Conservation (phyloP, 1,140 invertebrate genomes). For the Lysiphlebus fabarum region DNA sequence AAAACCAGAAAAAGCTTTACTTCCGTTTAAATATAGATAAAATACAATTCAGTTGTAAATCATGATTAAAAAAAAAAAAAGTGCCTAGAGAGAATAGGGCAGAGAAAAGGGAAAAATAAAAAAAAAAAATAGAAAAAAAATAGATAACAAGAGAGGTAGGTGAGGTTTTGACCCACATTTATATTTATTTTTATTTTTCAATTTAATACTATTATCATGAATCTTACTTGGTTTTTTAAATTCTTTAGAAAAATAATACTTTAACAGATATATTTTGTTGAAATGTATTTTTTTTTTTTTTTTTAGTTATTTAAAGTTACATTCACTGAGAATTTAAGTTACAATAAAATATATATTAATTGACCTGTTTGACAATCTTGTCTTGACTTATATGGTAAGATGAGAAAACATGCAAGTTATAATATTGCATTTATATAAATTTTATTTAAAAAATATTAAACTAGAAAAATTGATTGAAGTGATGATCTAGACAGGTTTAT, state of each 20-base stretch:
- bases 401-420: conserved; percentile 2
- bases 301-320: neutral
- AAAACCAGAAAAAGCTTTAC: conserved; percentile 2
- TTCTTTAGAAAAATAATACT: conserved; percentile 2
- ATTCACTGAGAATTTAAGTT: too few species aligned
- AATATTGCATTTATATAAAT: too few species aligned
- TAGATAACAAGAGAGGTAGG: neutral
- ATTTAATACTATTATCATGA: neutral
- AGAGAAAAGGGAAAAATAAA: neutral
- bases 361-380: conserved; percentile 11
- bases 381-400: conserved; percentile 10
- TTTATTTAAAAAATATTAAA: too few species aligned
- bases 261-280: neutral
- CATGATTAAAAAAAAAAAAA: conserved; percentile 6
- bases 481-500: neutral
- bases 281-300: conserved; percentile 1
- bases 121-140: neutral
- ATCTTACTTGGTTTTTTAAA: conserved; percentile 11
- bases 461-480: too few species aligned
- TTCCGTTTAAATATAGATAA: conserved; percentile 16
- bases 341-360: neutral
- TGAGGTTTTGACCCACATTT: conserved; percentile 7
- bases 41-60: conserved; percentile 19
- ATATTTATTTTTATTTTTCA: neutral
- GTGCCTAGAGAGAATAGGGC: neutral